Evolutionary conservation across 2,797 vertebrate genomes (phyloP), one percentile per base, ranked within the genome.

Genomic region (Karalla daura): DNA sequence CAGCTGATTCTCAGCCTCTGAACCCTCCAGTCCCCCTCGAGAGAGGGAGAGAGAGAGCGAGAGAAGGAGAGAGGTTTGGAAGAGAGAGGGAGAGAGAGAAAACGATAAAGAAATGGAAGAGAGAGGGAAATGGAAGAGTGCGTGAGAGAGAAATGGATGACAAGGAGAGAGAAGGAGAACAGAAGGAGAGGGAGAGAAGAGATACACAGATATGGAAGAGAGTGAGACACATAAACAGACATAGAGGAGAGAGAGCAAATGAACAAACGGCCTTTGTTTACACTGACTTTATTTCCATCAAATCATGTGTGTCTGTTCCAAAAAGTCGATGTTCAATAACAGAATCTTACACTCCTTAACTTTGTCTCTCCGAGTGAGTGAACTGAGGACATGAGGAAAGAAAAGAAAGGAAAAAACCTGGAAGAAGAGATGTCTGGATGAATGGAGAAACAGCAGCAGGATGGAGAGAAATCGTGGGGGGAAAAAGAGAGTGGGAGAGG

Each of bases 1-100:
- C 86, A 90, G 89, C 87, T 91, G 89, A 91, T 89, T 74, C 80
- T 89, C 86, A 86, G 84, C 84, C 74, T 81, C 67, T 74, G 69
- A 87, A 77, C 80, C 78, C 77, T 68, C 50, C 4, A 27, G 73
- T 78, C 73, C 72, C 80, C 53, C 4, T n/a, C 3, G 21, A 70
- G 63, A 51, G 41, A 69, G 24, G 4, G 41, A 39, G 43, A 21
- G 32, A 27, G 18, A 55, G 28, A 32, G 5, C 35, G 36, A 43
- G 33, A 21, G 33, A 18, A 54, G 43, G 28, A 40, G 21, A 53
- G 30, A 44, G 12, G 25, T n/a, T n/a, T n/a, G 20, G 24, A 41
- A 43, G 37, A 65, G 17, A 63, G 61, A 51, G 41, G 65, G 46
- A 39, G 43, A 20, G 30, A 21, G 41, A 20, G 30, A 17, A 36